Conservation (phyloP, 1,140 invertebrate species). For the Hylyphantes graminicola region DNA sequence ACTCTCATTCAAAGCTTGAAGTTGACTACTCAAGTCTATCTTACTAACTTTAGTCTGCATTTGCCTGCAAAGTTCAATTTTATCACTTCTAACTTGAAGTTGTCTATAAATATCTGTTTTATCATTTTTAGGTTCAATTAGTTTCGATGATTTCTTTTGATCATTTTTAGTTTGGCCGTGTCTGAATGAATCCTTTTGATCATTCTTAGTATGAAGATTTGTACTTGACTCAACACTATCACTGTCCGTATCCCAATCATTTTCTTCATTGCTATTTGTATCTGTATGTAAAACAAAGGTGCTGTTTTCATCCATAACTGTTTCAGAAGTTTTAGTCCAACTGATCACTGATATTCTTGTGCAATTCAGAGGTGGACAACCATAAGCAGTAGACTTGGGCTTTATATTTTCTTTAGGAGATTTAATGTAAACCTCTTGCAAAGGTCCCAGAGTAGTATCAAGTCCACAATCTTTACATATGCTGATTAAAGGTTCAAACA, state of each 20-base stretch:
- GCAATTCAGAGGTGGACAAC: neutral
- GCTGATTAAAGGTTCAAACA: neutral
- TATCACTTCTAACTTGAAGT: no score
- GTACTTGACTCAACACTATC: neutral
- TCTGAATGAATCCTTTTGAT: no score
- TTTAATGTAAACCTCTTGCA: neutral
- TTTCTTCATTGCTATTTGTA: neutral
- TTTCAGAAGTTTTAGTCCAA: constrained; percentile 11
- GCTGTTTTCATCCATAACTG: neutral
- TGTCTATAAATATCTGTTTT: no score
- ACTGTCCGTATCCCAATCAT: constrained; percentile 27
- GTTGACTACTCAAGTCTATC: no score
- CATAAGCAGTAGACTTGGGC: neutral
- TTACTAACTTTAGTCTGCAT: no score
- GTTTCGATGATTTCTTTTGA: no score
- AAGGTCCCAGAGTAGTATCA: constrained; percentile 2
- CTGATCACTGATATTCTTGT: constrained; percentile 20
- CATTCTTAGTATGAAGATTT: no score
- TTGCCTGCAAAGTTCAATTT: no score
- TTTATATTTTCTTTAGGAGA: neutral
- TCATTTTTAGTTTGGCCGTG: no score
- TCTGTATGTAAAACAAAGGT: neutral
- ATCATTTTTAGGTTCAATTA: no score
- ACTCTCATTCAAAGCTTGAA: no score
- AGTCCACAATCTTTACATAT: constrained; percentile 28